Conservation (phyloP, 1,140 invertebrate species). For the Batillaria attramentaria region DNA sequence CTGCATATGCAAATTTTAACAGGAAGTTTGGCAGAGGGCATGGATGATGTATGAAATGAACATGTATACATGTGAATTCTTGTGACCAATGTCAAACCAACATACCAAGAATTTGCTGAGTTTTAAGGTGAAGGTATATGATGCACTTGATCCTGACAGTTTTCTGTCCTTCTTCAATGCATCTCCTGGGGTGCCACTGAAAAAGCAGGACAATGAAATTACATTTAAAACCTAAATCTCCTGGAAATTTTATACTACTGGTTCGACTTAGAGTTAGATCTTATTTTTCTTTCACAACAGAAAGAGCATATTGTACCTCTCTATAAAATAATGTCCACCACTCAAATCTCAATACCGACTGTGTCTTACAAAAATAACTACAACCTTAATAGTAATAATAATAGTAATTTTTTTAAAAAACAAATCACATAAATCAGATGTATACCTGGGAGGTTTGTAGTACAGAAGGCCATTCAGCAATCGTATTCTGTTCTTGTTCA, state of each 20-base stretch:
- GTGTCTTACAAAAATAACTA: neutral
- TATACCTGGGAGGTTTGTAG: conserved; percentile 62
- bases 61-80: neutral
- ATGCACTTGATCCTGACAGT: conserved; percentile 53
- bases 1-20: neutral
- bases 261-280: neutral
- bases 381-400: neutral
- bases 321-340: neutral
- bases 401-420: neutral
- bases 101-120: conserved; percentile 57
- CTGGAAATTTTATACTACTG: neutral
- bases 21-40: neutral
- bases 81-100: conserved; percentile 11
- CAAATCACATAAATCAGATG: neutral
- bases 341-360: neutral
- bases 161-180: conserved; percentile 58
- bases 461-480: conserved; percentile 59
- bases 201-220: conserved; percentile 32
- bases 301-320: neutral
- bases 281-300: neutral
- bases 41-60: neutral
- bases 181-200: conserved; percentile 52
- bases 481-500: conserved; percentile 59
- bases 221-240: neutral
- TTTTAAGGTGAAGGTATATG: conserved; percentile 62